phyloP scores from a whole-genome alignment of 2,888 invertebrate genomes.

The Sepiola atlantica region DNA sequence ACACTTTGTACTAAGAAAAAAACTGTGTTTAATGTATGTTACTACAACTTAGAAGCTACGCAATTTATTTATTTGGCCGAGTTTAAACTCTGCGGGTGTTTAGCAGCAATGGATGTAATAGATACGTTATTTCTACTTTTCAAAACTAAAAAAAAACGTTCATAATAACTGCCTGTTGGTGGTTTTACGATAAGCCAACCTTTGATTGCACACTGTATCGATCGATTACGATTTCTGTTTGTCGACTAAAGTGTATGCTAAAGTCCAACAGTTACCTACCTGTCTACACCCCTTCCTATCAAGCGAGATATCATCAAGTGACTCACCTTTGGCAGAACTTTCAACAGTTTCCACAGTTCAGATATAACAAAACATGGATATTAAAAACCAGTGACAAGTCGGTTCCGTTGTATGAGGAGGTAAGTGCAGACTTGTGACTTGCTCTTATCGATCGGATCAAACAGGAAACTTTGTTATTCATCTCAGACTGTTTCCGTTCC shows the following conservation, averaged over 20 bases:
- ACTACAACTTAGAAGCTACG: too few species aligned
- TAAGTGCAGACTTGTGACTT: background rate
- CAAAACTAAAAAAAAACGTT: too few species aligned
- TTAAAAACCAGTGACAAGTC: background rate
- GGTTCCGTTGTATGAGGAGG: background rate
- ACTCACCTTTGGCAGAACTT: slow-evolving; percentile 4
- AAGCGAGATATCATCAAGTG: background rate
- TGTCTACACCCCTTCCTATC: background rate
- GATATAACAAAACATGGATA: background rate
- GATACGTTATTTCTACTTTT: too few species aligned
- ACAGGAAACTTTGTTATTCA: background rate
- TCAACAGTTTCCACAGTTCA: background rate
- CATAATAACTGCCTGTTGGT: too few species aligned
- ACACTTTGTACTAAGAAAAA: too few species aligned
- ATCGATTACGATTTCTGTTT: background rate
- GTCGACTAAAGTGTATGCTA: background rate
- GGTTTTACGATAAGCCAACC: too few species aligned
- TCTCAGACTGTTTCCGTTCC: background rate
- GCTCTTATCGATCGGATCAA: background rate
- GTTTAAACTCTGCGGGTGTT: too few species aligned
- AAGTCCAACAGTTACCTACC: background rate
- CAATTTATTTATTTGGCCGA: too few species aligned
- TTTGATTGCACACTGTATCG: background rate
- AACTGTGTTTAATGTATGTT: too few species aligned
- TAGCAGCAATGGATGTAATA: too few species aligned